Percentiles rank a stretch among this genome's conserved stretches.
These are phyloP conservation scores for Notocelia uddmanniana DNA, from an alignment of 2,888 invertebrate species.

Conservation along the genomic window DNA sequence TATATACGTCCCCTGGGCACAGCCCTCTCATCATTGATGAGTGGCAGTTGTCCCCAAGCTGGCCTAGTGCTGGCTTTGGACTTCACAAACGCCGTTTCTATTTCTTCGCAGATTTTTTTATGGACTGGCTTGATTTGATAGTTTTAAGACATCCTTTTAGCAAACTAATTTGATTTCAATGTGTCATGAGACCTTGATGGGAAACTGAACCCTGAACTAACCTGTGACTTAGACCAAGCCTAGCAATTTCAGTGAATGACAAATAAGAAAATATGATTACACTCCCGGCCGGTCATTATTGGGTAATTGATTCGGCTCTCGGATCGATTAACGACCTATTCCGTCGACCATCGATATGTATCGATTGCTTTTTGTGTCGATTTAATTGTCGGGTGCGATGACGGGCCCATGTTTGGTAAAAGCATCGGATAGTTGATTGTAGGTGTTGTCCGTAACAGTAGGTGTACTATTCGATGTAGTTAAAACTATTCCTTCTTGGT, in stretches of 20 bases:
- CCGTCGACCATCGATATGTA: slow-evolving; percentile 56
- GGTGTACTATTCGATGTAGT: not conserved
- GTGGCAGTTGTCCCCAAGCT: too few species aligned
- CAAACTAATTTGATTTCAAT: too few species aligned
- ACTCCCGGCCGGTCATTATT: slow-evolving; percentile 68
- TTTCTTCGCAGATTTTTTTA: too few species aligned
- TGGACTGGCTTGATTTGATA: too few species aligned
- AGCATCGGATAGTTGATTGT: slow-evolving; percentile 19
- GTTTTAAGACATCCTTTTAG: too few species aligned
- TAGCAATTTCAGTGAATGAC: slow-evolving; percentile 81
- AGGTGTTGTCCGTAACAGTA: slow-evolving; percentile 1
- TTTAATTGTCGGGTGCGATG: slow-evolving; percentile 45
- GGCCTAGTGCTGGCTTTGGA: too few species aligned
- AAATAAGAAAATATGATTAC: slow-evolving; percentile 81
- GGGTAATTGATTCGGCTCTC: slow-evolving; percentile 70
- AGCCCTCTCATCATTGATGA: too few species aligned
- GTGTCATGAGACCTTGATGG: not conserved
- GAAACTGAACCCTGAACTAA: not conserved
- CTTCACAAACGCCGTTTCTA: too few species aligned
- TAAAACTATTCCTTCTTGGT: not conserved
- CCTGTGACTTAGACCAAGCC: slow-evolving; percentile 55
- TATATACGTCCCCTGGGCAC: too few species aligned
- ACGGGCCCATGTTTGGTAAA: slow-evolving; percentile 43
- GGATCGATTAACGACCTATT: slow-evolving; percentile 66
- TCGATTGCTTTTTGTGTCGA: slow-evolving; percentile 47